Percentiles rank a stretch among this genome's conserved stretches.
Conservation (phyloP, 2,888 invertebrate species). For the Pasiphila rectangulata region DNA sequence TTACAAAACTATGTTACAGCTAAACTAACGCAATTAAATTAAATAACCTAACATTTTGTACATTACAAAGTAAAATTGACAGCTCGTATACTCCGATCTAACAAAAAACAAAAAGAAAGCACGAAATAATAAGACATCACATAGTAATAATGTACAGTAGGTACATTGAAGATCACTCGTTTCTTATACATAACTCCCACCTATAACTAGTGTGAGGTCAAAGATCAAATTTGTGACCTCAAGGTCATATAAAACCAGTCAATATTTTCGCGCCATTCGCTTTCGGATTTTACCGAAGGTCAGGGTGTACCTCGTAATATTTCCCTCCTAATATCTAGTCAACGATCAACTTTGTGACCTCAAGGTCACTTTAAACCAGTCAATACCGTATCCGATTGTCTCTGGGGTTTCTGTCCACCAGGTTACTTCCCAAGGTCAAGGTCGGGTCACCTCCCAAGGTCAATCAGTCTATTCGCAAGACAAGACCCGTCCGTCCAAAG, state of each 20-base stretch:
- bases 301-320: no score
- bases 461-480: constrained; percentile 36
- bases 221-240: constrained; percentile 7
- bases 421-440: neutral
- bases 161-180: constrained; percentile 31
- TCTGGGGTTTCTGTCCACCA: no score
- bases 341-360: no score
- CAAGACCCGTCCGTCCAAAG: constrained; percentile 25
- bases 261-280: neutral
- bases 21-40: constrained; percentile 33
- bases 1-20: constrained; percentile 14
- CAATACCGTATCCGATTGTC: no score
- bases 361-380: no score
- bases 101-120: constrained; percentile 17
- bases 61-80: constrained; percentile 38
- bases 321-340: no score
- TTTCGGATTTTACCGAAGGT: no score
- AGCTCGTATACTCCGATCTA: constrained; percentile 39
- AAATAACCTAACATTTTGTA: constrained; percentile 45
- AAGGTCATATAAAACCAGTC: constrained; percentile 2
- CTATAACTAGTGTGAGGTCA: constrained; percentile 8
- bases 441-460: constrained; percentile 11
- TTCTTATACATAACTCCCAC: constrained; percentile 20
- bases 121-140: constrained; percentile 20
- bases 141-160: constrained; percentile 21